Evolutionary conservation across 53 echinoderm and acorn worm genomes (phyloP), one percentile per base, ranked within the genome.

Genomic region (Crossaster papposus): DNA sequence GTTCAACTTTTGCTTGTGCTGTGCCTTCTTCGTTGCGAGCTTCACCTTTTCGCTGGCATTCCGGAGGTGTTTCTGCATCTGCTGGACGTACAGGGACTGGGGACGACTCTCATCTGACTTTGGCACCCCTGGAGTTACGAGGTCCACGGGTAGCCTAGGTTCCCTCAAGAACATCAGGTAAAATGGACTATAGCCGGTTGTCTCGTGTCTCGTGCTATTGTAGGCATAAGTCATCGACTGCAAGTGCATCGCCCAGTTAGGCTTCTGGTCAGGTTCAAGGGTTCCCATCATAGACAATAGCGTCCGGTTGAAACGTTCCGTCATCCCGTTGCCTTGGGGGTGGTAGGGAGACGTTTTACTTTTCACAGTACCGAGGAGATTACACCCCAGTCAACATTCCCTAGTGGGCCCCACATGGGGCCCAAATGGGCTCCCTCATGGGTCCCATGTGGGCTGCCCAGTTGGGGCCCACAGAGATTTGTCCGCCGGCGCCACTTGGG

Each of bases 221-320:
- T 89, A 89, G 4, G 90, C 90, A 17, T 52, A 78, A 0, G 80
- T 81, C 50, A 85, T 12, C 22, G 63, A 15, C 33, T 26, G 36
- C 4, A 80, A 23, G 23, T 84, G 54, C 26, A 9, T 52, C 23
- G 44, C 38, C 91, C 91, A 84, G 38, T 54, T 54, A 11, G 53
- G 5, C 63, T 83, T 91, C 73, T 87, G 79, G 4, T 28, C 70
- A n/a, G 86, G 51, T 24, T 79, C 54, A 8, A 91, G 80, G 62
- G 91, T 91, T 55, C 91, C 91, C 11, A 91, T 29, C 91, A 91
- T 86, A 2, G 70, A 64, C 24, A 91, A 51, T 15, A 91, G 55
- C 2, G 91, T 91, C 2, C 81, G 81, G 74, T 92, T 92, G n/a
- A n/a, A n/a, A n/a, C n/a, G n/a, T n/a, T n/a, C n/a, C n/a, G n/a